Conservation (phyloP, 1,140 invertebrate genomes). For the Polypedilum vanderplanki region DNA sequence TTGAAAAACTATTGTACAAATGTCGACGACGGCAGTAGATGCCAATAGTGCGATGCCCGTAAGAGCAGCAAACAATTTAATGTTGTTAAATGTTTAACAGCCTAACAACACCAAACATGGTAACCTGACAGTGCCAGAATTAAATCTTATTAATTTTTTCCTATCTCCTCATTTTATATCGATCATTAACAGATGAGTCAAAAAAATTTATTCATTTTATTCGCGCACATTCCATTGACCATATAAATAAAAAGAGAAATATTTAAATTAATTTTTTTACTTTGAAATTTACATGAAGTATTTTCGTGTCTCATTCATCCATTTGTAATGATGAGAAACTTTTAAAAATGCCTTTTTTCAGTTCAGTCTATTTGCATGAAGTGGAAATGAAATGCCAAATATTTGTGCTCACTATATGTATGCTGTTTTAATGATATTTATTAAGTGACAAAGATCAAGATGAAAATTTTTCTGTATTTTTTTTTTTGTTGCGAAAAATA, state of each 20-base stretch:
- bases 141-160: constrained; percentile 15
- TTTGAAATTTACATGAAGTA: not conserved
- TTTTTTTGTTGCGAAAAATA: not conserved
- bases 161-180: not conserved
- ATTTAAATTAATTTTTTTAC: not conserved
- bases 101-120: not conserved
- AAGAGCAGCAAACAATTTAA: not conserved
- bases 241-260: not conserved
- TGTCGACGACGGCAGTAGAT: not conserved
- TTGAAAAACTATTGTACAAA: constrained; percentile 1
- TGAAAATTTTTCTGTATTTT: not conserved
- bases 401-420: not conserved
- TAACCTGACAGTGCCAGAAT: not conserved
- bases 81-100: constrained; percentile 13
- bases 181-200: constrained; percentile 4
- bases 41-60: constrained; percentile 8
- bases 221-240: constrained; percentile 1
- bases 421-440: constrained; percentile 2
- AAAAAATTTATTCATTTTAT: constrained; percentile 5
- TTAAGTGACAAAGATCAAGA: constrained; percentile 4
- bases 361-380: not conserved
- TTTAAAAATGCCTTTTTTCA: too few species aligned
- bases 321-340: not conserved
- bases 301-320: not conserved
- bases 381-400: constrained; percentile 28